Evolutionary conservation across 37 sponge, comb jelly and placozoan species (phyloP).

Genomic region (Tethya wilhelma): DNA sequence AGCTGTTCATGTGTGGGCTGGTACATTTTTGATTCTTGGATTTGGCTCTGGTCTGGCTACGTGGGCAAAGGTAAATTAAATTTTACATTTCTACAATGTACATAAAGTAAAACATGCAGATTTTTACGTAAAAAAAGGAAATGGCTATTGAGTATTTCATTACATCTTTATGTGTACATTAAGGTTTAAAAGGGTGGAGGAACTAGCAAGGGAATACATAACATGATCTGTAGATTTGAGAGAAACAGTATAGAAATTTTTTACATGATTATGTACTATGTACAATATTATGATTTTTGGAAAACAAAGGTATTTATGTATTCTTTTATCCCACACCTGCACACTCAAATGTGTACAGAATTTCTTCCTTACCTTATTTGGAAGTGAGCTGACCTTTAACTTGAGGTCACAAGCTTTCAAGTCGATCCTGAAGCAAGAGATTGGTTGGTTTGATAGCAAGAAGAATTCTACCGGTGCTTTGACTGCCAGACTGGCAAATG

Average conservation of each 20-base stretch:
- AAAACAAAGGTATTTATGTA: too few species aligned
- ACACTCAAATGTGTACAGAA: too few species aligned
- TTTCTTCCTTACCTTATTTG: slow-evolving; percentile 37
- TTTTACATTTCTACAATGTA: too few species aligned
- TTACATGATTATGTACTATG: too few species aligned
- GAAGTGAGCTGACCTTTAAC: slow-evolving; percentile 65
- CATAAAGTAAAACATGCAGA: background rate
- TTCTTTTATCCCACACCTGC: too few species aligned
- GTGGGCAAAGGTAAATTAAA: slow-evolving; percentile 19
- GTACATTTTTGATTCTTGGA: slow-evolving; percentile 46
- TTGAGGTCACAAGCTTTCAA: slow-evolving; percentile 62
- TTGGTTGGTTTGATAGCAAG: slow-evolving; percentile 87
- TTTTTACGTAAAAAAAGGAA: too few species aligned
- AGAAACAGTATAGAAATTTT: too few species aligned
- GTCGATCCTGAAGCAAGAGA: slow-evolving; percentile 79
- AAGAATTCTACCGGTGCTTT: slow-evolving; percentile 78
- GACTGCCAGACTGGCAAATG: slow-evolving; percentile 85
- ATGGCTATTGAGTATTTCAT: background rate
- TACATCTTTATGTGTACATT: background rate
- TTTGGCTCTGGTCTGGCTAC: slow-evolving; percentile 37
- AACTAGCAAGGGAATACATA: too few species aligned
- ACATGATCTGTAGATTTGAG: too few species aligned
- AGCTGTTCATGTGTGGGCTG: slow-evolving; percentile 32
- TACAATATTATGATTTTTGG: too few species aligned
- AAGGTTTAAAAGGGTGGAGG: background rate